Percentiles rank a stretch among this genome's conserved stretches.
Evolutionary conservation across 1,140 invertebrate species (phyloP).

Genomic region (Teleogryllus occipitalis): DNA sequence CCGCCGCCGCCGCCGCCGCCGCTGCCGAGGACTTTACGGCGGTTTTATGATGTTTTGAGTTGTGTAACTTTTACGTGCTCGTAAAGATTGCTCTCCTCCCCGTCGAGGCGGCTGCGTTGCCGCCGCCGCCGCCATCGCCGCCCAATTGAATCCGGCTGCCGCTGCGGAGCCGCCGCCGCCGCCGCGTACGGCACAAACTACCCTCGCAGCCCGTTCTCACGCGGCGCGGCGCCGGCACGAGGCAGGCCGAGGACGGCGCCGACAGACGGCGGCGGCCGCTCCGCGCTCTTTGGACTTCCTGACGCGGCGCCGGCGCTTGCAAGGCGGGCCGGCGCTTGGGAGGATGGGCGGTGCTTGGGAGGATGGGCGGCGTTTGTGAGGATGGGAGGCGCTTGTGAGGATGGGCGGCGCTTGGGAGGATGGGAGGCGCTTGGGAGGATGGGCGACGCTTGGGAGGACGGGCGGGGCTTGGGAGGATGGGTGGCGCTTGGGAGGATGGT

Average conservation of each 20-base stretch:
- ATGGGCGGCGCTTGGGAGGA: too few species aligned
- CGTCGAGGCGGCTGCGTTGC: not conserved
- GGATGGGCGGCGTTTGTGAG: too few species aligned
- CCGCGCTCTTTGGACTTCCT: not conserved
- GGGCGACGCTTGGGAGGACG: too few species aligned
- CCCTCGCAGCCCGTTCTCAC: not conserved
- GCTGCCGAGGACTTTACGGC: conserved; percentile 11
- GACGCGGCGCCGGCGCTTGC: too few species aligned
- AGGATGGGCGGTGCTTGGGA: too few species aligned
- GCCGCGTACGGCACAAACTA: not conserved
- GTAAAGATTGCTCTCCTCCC: conserved; percentile 14
- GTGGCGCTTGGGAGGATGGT: too few species aligned
- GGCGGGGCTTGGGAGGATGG: too few species aligned
- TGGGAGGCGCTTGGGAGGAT: too few species aligned
- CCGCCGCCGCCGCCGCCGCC: not conserved
- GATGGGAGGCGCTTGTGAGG: too few species aligned
- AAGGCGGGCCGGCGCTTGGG: too few species aligned
- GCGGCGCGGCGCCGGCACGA: not conserved
- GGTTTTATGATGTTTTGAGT: conserved; percentile 18
- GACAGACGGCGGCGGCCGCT: too few species aligned
- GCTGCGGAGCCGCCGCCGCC: too few species aligned
- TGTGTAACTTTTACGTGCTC: conserved; percentile 16
- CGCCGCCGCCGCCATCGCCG: not conserved
- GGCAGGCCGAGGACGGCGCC: not conserved
- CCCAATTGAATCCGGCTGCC: not conserved